A percentile compares a stretch with the other conserved stretches of the same genome.
phyloP scores from a whole-genome alignment of 2,888 invertebrate genomes.

The Tetragonisca angustula region DNA sequence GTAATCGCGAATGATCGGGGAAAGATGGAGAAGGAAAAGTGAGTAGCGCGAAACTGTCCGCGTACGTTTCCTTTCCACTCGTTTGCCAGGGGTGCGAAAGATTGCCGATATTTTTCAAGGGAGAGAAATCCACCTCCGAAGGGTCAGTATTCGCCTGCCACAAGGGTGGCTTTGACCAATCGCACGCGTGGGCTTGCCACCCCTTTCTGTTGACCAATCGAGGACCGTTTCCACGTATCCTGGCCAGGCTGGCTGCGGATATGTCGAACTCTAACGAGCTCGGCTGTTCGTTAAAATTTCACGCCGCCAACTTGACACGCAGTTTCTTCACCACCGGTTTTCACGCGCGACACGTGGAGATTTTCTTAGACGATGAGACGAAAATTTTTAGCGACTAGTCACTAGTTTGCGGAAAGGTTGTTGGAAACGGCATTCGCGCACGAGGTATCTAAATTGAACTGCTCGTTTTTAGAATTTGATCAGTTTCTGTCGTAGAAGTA shows the following conservation, averaged over 20 bases:
- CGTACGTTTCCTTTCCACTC: slow-evolving; percentile 34
- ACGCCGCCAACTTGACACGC: slow-evolving; percentile 21
- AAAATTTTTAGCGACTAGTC: neutral
- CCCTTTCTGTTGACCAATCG: slow-evolving; percentile 82
- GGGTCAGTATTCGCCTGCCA: slow-evolving; percentile 79
- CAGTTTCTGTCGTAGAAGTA: no score
- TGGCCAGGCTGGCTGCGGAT: slow-evolving; percentile 42
- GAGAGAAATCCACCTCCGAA: slow-evolving; percentile 75
- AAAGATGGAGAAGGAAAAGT: no score
- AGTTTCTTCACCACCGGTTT: slow-evolving; percentile 20
- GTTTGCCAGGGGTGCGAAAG: slow-evolving; percentile 37
- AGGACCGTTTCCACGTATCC: slow-evolving; percentile 60
- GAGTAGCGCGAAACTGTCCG: slow-evolving; percentile 19
- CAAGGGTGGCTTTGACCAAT: slow-evolving; percentile 82
- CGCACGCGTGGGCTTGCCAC: slow-evolving; percentile 79
- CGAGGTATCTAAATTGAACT: no score
- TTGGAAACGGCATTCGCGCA: no score
- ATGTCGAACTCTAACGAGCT: slow-evolving; percentile 45
- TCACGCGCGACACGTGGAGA: neutral
- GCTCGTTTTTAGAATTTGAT: no score
- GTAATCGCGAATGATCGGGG: no score
- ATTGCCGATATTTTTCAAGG: slow-evolving; percentile 63
- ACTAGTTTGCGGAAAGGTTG: neutral
- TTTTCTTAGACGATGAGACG: neutral
- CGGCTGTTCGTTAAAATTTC: slow-evolving; percentile 52